Conservation (phyloP, 2,888 invertebrate genomes). For the Platynereis dumerilii region DNA sequence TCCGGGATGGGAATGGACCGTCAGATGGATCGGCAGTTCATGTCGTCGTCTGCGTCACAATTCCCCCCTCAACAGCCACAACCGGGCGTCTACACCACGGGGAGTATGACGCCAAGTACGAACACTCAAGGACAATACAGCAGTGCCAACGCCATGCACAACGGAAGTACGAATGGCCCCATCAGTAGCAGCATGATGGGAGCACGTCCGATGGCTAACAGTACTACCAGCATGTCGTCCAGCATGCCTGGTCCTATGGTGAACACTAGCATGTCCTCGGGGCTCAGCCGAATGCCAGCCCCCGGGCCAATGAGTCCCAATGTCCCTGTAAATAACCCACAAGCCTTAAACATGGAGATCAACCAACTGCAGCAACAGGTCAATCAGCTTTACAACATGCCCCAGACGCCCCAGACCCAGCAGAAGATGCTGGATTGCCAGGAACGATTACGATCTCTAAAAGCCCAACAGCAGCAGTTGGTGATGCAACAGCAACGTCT, state of each 20-base stretch:
- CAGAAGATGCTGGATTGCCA: slow-evolving; percentile 58
- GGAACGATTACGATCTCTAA: slow-evolving; percentile 49
- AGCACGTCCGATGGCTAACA: slow-evolving; percentile 11
- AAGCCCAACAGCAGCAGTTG: slow-evolving; percentile 49
- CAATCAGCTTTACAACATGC: slow-evolving; percentile 53
- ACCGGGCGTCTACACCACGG: slow-evolving; percentile 9
- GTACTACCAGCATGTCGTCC: neutral
- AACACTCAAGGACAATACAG: slow-evolving; percentile 16
- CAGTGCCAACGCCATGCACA: slow-evolving; percentile 11
- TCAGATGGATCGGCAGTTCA: slow-evolving; percentile 24
- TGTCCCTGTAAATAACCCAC: slow-evolving; percentile 30
- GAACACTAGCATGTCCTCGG: slow-evolving; percentile 16
- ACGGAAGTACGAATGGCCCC: neutral
- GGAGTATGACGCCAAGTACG: slow-evolving; percentile 10
- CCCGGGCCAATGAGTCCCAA: slow-evolving; percentile 42
- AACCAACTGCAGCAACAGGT: slow-evolving; percentile 54
- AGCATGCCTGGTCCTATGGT: slow-evolving; percentile 20
- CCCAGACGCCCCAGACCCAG: slow-evolving; percentile 54
- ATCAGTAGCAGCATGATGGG: neutral
- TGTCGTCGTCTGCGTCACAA: slow-evolving; percentile 7
- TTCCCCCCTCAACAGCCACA: slow-evolving; percentile 10
- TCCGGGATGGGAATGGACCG: slow-evolving; percentile 41
- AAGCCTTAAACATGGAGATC: slow-evolving; percentile 44
- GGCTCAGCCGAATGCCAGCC: slow-evolving; percentile 18
- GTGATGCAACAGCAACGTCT: slow-evolving; percentile 41